Evolutionary conservation across 2,113 vertebrate species (phyloP), one percentile per base, ranked within the genome.

Genomic region (Pipa parva): DNA sequence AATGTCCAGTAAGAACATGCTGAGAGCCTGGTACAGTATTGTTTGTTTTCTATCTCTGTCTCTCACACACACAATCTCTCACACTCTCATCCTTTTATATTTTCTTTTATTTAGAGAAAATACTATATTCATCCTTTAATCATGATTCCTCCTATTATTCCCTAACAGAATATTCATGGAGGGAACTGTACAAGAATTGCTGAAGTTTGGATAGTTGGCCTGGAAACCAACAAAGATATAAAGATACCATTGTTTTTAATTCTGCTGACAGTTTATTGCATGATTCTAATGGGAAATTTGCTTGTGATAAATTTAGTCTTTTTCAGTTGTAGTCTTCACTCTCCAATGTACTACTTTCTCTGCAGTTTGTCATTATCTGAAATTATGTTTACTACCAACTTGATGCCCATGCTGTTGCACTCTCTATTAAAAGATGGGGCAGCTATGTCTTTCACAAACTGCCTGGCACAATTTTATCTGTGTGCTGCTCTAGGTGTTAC

Each of bases 201-300:
- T 42, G 73, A 79, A 24, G 75, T 81, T 36, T 49, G 74, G 27
- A 63, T 81, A n/a, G 11, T 72, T 55, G 77, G 76, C 10, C 77
- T 81, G n/a, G 74, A 76, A 20, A 46, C 51, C 2, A 51, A 73
- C 1, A 67, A 71, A 24, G 67, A 61, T 1, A 8, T 68, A 2
- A 71, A 71, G 17, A 31, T 6, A 7, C 68, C 68, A 1, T 48
- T 81, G 6, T 79, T 79, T 10, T 17, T 73, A 46, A 28, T 76
- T 17, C 12, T 79, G 3, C 51, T 80, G 1, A n/a, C 36, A n/a
- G 17, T 63, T 7, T 63, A 50, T 46, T 7, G 50, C 7, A 8
- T 63, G 2, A 63, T 63, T 50, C 1, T 63, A 33, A 31, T 31
- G 17, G 60, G 45, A 15, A 63, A 63, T n/a, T 5, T 27, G 10